Base-by-base conservation (phyloP, 1,140 invertebrate genomes). In the Scaptomyza montana region DNA sequence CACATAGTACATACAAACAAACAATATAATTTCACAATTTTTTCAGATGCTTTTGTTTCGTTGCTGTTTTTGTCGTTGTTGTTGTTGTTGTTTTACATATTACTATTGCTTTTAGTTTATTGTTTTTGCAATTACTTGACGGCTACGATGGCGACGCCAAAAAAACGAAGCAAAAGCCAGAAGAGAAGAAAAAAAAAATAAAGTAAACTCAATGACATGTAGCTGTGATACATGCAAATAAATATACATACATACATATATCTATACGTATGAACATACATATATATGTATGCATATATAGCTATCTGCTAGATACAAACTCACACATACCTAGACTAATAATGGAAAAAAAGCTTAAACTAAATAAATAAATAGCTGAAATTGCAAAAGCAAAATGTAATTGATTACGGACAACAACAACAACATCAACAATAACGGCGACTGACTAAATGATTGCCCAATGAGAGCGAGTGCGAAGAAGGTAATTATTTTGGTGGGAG, bases 361-460 rank as follows among this genome's bases (percentile, higher is more conserved):
- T 82, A 87, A 87, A 87, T 89, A 86, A 86, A 86, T 86, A 86
- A 89, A 87, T 87, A 87, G 78, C 82, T 87, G 65, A 89, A 87
- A 89, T 89, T 87, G 82, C 82, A 87, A 87, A 81, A 82, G 84
- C 84, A 67, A 87, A 87, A 76, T 87, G 82, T 87, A 87, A 87
- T 87, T 87, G 82, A 87, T 87, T 87, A 87, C 79, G 87, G 66
- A 65, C 78, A 78, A 81, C 75, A 73, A 77, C 68, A 72, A 61
- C 64, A 69, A 59, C 28, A 63, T 67, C 39, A 72, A 45, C 46
- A 56, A 75, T 10, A 43, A 25, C 59, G 51, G 72, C 73, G 54
- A 63, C 75, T 84, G 65, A 61, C 84, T 86, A 86, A 87, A 89
- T 89, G 78, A 89, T 82, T 87, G 82, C 77, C 84, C 82, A 89